phyloP scores from a whole-genome alignment of 2,888 invertebrate genomes.

The Drepanosiphum platanoidis region DNA sequence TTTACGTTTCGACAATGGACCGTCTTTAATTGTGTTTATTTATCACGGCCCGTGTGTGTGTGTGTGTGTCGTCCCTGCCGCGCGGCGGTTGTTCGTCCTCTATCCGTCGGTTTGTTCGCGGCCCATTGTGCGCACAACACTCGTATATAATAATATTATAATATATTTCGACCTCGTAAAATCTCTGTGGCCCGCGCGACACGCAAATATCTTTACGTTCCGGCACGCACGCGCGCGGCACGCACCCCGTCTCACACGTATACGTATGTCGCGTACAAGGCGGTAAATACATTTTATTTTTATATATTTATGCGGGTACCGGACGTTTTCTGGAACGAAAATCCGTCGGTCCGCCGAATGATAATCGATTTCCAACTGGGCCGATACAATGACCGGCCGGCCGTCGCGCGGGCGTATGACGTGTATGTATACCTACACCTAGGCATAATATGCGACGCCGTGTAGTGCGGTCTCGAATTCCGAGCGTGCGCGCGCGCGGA shows the following conservation, averaged over 20 bases:
- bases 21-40: conserved; percentile 57
- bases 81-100: neutral
- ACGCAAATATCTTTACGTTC: conserved; percentile 1
- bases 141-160: neutral
- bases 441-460: no score
- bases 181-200: neutral
- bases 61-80: conserved; percentile 23
- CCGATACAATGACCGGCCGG: neutral
- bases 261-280: neutral
- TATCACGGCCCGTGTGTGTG: conserved; percentile 20
- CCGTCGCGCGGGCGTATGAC: neutral
- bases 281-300: neutral
- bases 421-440: no score
- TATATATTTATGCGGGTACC: neutral
- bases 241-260: neutral
- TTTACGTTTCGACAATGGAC: conserved; percentile 49
- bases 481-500: neutral
- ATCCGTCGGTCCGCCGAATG: neutral
- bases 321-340: neutral
- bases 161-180: conserved; percentile 19
- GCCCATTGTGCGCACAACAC: neutral
- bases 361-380: conserved; percentile 39
- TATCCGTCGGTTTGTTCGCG: conserved; percentile 23
- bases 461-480: no score
- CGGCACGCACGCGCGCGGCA: neutral